These are phyloP conservation scores for Orcinus orca DNA, from an alignment of 2,113 vertebrate species.

Conservation along the genomic window DNA sequence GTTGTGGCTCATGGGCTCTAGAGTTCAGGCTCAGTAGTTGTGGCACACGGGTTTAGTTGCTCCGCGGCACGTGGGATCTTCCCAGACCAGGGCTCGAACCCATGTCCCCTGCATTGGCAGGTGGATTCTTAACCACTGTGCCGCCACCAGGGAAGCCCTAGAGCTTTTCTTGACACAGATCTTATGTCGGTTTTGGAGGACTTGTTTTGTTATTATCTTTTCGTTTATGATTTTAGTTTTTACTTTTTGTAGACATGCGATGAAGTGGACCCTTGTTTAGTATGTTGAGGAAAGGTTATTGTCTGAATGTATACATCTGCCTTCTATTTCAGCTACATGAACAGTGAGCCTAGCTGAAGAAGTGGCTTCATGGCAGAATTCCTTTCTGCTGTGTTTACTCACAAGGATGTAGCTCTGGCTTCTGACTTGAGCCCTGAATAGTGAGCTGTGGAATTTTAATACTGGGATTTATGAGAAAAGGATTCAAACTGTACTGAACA, in stretches of 20 bases:
- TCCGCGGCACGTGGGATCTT: no score
- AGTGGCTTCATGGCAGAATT: neutral
- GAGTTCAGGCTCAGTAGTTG: no score
- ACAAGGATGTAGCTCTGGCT: neutral
- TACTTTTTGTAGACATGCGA: neutral
- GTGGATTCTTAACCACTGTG: no score
- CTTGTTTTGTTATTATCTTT: neutral
- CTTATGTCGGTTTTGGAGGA: neutral
- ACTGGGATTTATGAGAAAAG: neutral
- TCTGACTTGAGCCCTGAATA: neutral
- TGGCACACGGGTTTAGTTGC: no score
- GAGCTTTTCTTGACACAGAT: neutral
- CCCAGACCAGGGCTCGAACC: no score
- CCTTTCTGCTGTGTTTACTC: neutral
- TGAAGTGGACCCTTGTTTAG: neutral
- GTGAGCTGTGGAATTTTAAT: neutral
- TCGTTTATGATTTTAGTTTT: neutral
- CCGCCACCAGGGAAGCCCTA: neutral
- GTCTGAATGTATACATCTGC: neutral
- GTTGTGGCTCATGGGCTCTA: no score
- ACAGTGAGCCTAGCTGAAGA: neutral
- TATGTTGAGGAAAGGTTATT: neutral
- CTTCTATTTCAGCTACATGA: neutral
- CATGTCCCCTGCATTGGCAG: no score
- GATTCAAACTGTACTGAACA: neutral